phyloP scores from a whole-genome alignment of 2,113 vertebrate genomes.

The Nyctereutes procyonoides region DNA sequence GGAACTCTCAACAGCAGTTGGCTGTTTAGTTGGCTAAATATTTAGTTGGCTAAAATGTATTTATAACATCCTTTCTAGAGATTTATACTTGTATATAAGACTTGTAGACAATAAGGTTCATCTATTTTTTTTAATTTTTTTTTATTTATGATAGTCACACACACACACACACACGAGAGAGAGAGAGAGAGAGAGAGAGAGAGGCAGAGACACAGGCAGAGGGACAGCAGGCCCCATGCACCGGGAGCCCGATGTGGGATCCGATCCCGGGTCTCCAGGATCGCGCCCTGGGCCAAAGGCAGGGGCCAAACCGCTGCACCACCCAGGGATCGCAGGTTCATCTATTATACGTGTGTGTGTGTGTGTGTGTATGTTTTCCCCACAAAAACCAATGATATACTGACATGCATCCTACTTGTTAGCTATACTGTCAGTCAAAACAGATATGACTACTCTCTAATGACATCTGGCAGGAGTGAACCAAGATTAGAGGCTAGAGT shows the following conservation, averaged over 20 bases:
- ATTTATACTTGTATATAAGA: background rate
- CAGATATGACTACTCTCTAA: background rate
- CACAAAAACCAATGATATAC: background rate
- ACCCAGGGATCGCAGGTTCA: too few species aligned
- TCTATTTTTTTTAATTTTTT: too few species aligned
- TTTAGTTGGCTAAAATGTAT: background rate
- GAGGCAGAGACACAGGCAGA: too few species aligned
- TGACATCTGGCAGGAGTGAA: constrained; percentile 44
- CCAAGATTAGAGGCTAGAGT: background rate
- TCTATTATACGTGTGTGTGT: background rate
- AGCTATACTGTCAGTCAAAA: background rate
- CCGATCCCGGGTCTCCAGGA: too few species aligned
- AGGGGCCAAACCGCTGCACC: too few species aligned
- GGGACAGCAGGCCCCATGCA: too few species aligned
- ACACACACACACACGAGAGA: too few species aligned
- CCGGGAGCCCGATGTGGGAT: too few species aligned
- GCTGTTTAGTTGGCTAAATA: background rate
- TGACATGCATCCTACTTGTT: background rate
- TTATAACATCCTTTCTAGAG: background rate
- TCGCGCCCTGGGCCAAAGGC: too few species aligned
- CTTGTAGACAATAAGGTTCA: background rate
- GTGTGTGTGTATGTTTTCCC: background rate
- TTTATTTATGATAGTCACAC: too few species aligned
- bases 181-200: too few species aligned
- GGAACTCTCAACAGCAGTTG: background rate